Evolutionary conservation across 2,888 invertebrate species (phyloP).

Genomic region (Baronia brevicornis): DNA sequence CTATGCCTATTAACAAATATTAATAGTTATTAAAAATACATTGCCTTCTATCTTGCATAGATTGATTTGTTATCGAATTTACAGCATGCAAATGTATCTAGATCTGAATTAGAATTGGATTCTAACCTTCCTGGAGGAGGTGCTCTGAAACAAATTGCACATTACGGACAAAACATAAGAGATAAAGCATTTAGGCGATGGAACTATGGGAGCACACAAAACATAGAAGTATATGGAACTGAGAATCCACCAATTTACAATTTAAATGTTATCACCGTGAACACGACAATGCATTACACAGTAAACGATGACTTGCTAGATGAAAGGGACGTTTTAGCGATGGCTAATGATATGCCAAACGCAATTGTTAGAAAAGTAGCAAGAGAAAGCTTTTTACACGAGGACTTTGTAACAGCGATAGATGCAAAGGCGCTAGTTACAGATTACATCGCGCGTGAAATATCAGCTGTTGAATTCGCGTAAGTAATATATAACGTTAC

Average conservation of each 20-base stretch:
- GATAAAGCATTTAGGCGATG: slow-evolving; percentile 43
- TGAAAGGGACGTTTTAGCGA: slow-evolving; percentile 42
- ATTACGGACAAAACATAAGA: slow-evolving; percentile 53
- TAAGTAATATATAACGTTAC: too few relatives aligned
- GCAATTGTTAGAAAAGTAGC: slow-evolving; percentile 36
- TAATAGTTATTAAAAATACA: too few relatives aligned
- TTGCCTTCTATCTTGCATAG: too few relatives aligned
- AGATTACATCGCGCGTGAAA: slow-evolving; percentile 32
- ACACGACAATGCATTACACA: slow-evolving; percentile 47
- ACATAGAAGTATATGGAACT: slow-evolving; percentile 33
- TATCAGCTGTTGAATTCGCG: slow-evolving; percentile 10
- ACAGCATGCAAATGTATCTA: too few relatives aligned
- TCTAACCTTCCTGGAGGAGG: too few relatives aligned
- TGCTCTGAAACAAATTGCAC: slow-evolving; percentile 47
- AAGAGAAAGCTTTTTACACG: slow-evolving; percentile 38
- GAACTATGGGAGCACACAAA: slow-evolving; percentile 33
- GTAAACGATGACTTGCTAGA: slow-evolving; percentile 36
- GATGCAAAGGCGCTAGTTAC: slow-evolving; percentile 49
- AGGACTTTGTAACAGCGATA: slow-evolving; percentile 34
- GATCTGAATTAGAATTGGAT: too few relatives aligned
- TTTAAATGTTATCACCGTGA: slow-evolving; percentile 33
- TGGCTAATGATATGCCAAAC: slow-evolving; percentile 44
- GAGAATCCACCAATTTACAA: slow-evolving; percentile 39
- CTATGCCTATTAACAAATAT: too few relatives aligned
- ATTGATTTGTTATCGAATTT: too few relatives aligned